phyloP scores from a whole-genome alignment of 2,113 vertebrate species.

The Psittacara wagleri region DNA sequence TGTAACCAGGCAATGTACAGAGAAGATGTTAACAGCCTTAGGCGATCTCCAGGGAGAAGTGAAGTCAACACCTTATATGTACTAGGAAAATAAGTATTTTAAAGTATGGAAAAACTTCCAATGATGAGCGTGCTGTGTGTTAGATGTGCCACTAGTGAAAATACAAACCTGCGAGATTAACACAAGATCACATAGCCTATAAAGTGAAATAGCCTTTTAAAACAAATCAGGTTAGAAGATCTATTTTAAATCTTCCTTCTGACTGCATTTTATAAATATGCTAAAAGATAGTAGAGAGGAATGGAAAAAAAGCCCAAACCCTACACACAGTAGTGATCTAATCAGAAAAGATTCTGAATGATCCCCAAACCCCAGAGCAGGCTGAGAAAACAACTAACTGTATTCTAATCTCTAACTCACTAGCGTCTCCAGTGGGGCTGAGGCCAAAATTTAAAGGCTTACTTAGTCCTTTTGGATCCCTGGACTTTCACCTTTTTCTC shows the following conservation, averaged over 20 bases:
- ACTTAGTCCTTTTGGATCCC: background rate
- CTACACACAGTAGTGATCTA: background rate
- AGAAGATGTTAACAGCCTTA: background rate
- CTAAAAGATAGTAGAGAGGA: background rate
- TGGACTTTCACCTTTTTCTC: background rate
- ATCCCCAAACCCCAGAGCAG: background rate
- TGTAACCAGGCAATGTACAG: background rate
- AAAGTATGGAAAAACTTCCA: background rate
- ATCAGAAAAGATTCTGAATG: background rate
- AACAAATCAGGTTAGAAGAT: background rate
- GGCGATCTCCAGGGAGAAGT: background rate
- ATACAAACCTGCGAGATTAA: background rate
- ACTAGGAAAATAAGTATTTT: background rate
- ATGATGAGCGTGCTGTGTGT: background rate
- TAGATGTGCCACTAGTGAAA: background rate
- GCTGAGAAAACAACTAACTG: background rate
- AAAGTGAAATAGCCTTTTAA: background rate
- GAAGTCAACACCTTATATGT: rapidly evolving
- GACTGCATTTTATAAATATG: background rate
- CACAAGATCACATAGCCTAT: background rate
- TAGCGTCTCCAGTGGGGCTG: background rate
- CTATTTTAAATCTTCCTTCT: conserved; percentile 2
- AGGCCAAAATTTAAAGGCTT: background rate
- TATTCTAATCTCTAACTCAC: background rate
- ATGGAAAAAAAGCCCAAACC: background rate